Evolutionary conservation across 2,113 vertebrate species (phyloP).

Genomic region (Otocyon megalotis): DNA sequence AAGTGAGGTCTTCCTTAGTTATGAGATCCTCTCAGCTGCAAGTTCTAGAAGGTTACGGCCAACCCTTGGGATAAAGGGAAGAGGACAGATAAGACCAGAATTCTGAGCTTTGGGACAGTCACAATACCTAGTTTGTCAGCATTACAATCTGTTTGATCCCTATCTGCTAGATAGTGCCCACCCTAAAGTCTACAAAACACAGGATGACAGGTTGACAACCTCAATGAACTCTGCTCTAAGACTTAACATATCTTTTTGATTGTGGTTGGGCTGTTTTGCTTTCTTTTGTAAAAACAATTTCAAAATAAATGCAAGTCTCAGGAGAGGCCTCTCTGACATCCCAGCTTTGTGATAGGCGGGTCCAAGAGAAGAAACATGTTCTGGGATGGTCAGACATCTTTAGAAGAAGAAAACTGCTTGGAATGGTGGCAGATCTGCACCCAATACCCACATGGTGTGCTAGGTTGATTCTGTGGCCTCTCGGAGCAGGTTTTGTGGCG

Average conservation of each 20-base stretch:
- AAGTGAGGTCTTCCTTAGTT: not conserved
- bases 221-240: not conserved
- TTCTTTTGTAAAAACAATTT: not conserved
- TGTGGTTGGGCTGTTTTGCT: not conserved
- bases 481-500: not conserved
- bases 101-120: not conserved
- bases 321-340: not conserved
- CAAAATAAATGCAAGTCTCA: not conserved
- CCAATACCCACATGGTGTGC: accelerated
- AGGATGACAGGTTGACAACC: not conserved
- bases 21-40: not conserved
- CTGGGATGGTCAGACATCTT: not conserved
- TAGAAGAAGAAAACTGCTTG: not conserved
- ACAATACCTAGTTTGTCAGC: not conserved
- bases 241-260: not conserved
- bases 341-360: not conserved
- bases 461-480: accelerated
- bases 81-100: not conserved
- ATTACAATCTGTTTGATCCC: not conserved
- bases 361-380: not conserved
- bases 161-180: accelerated
- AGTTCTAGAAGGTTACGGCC: not conserved
- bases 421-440: accelerated
- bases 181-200: not conserved
- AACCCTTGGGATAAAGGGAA: not conserved